phyloP scores from a whole-genome alignment of 2,113 vertebrate species.

The Catagonus wagneri region DNA sequence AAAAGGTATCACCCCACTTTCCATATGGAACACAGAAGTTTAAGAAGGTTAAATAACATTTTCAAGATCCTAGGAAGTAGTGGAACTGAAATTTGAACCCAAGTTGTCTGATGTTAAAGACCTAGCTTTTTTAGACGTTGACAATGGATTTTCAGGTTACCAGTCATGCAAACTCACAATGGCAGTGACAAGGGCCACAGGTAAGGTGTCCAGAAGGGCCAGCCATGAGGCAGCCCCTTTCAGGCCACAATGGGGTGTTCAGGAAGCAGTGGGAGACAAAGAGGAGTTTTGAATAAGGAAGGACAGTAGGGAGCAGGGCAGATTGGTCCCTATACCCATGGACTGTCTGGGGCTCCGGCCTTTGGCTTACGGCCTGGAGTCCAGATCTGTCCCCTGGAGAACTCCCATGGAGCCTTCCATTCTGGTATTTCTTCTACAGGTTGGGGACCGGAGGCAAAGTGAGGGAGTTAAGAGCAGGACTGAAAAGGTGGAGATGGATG shows the following conservation, averaged over 20 bases:
- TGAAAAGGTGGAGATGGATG: not conserved
- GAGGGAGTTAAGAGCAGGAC: not conserved
- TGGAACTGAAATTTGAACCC: conserved; percentile 24
- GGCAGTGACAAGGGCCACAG: not conserved
- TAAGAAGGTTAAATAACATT: not conserved
- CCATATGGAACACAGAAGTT: not conserved
- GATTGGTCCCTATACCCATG: not conserved
- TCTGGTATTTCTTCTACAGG: not conserved
- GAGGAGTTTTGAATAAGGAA: not conserved
- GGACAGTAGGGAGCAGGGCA: not conserved
- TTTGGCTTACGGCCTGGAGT: not conserved
- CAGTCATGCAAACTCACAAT: not conserved
- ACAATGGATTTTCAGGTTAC: not conserved
- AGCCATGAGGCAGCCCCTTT: not conserved
- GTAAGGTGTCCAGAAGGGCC: not conserved
- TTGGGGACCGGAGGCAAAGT: not conserved
- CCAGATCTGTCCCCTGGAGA: not conserved
- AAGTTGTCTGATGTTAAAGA: conserved; percentile 1
- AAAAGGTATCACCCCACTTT: conserved; percentile 9
- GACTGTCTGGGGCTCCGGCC: not conserved
- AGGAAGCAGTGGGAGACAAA: not conserved
- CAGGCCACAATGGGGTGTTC: not conserved
- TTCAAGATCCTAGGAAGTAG: not conserved
- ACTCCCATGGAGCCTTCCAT: too few relatives aligned
- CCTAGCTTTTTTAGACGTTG: not conserved